Evolutionary conservation across 1,140 invertebrate genomes (phyloP).

Genomic region (Tribolium madens): DNA sequence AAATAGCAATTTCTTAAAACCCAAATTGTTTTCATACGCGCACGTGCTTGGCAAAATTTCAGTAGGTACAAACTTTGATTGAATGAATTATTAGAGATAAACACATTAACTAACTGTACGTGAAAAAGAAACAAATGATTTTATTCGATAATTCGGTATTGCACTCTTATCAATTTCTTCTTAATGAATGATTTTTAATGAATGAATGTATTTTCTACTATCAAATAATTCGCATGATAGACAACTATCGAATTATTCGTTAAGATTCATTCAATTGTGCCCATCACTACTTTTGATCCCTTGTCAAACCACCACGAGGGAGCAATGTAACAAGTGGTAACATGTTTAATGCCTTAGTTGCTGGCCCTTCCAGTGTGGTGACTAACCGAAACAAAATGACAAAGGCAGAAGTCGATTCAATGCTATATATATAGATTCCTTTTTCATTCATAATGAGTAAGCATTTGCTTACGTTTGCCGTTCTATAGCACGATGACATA

Average conservation of each 20-base stretch:
- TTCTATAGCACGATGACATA: neutral
- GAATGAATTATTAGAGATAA: too few species aligned
- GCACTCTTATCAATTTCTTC: too few species aligned
- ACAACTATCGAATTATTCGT: neutral
- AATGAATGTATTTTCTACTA: too few species aligned
- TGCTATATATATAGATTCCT: neutral
- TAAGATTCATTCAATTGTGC: neutral
- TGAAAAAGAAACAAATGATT: too few species aligned
- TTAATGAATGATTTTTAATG: too few species aligned
- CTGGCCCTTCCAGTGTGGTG: neutral
- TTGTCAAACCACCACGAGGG: neutral
- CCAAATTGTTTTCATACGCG: too few species aligned
- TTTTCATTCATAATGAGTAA: slow-evolving; percentile 1
- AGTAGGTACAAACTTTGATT: too few species aligned
- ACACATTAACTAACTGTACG: too few species aligned
- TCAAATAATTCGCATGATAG: slow-evolving; percentile 12
- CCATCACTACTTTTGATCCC: too few species aligned
- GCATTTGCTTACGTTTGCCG: slow-evolving; percentile 1
- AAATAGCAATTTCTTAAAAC: too few species aligned
- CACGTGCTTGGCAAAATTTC: too few species aligned
- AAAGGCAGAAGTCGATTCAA: neutral
- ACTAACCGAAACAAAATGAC: neutral
- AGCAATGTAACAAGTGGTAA: slow-evolving; percentile 5
- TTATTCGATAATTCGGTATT: too few species aligned
- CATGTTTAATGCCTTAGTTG: neutral